A percentile compares a stretch with the other conserved stretches of the same genome.
Conservation (phyloP, 2,113 vertebrate species). For the Coreoperca whiteheadi region DNA sequence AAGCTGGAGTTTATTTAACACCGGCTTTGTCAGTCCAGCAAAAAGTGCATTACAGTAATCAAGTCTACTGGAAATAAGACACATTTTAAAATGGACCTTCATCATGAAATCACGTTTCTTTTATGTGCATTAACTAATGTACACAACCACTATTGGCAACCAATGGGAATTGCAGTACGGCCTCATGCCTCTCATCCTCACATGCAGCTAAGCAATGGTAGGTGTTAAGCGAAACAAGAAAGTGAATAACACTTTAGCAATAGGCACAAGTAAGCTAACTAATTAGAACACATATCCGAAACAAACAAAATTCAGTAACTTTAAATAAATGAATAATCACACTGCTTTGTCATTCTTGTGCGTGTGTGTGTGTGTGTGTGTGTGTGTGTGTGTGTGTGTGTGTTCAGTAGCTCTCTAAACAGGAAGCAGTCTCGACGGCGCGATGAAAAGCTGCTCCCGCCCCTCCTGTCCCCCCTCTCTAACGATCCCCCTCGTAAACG, state of each 20-base stretch:
- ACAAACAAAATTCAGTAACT: background rate
- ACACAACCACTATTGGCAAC: background rate
- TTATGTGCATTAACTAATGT: background rate
- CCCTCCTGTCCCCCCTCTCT: constrained; percentile 90
- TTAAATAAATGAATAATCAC: background rate
- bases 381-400: background rate
- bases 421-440: constrained; percentile 90
- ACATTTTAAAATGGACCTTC: too few species aligned
- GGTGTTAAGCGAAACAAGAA: background rate
- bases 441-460: constrained; percentile 93
- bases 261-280: background rate
- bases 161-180: background rate
- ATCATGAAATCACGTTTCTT: background rate
- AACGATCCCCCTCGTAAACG: constrained; percentile 87
- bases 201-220: background rate
- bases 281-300: background rate
- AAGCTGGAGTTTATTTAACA: too few species aligned
- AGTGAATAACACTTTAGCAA: background rate
- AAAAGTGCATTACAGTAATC: too few species aligned
- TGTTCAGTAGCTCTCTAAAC: constrained; percentile 73
- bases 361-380: background rate
- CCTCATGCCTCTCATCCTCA: background rate
- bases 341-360: background rate
- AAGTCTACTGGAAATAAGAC: too few species aligned
- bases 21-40: too few species aligned